These are phyloP conservation scores for Danio rerio DNA, from an alignment of 2,113 vertebrate genomes.

Conservation along the genomic window GRCz12tu NC_133180.1:41153001-41153500, in stretches of 20 bases:
- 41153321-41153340: slow-evolving; percentile 26
- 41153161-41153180: slow-evolving; percentile 68
- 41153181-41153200: slow-evolving; percentile 68
- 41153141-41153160: slow-evolving; percentile 73
- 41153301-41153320: slow-evolving; percentile 48
- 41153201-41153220: slow-evolving; percentile 61
- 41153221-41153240: slow-evolving; percentile 71
- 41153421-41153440: too few relatives aligned
- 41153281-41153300: slow-evolving; percentile 61
- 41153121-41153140: slow-evolving; percentile 64
- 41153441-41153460: too few relatives aligned
- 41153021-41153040: background rate
- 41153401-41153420: background rate
- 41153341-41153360: slow-evolving; percentile 48
- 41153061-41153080: slow-evolving; percentile 13
- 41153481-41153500: too few relatives aligned
- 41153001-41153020: background rate
- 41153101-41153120: slow-evolving; percentile 38
- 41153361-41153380: slow-evolving; percentile 9
- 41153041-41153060: slow-evolving; percentile 4
- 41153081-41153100: slow-evolving; percentile 30
- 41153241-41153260: slow-evolving; percentile 75
- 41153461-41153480: too few relatives aligned
- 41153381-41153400: background rate
- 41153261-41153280: slow-evolving; percentile 70